Evolutionary conservation across 2,888 invertebrate genomes (phyloP).

Genomic region (Augochlorella aurata): DNA sequence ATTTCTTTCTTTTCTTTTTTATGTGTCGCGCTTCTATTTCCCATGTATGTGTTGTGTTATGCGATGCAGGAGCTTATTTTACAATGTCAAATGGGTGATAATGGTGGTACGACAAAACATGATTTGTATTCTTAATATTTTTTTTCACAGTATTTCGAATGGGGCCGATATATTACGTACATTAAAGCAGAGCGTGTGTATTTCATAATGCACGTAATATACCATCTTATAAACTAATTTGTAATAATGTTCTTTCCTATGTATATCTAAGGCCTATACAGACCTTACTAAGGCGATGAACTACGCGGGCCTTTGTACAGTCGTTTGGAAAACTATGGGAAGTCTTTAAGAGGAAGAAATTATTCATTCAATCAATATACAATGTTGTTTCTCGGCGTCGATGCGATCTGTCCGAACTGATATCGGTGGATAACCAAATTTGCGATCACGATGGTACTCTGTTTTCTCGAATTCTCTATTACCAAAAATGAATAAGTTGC

Average conservation of each 20-base stretch:
- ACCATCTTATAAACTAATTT: conserved; percentile 75
- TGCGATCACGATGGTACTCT: conserved; percentile 34
- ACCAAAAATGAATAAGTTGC: conserved; percentile 31
- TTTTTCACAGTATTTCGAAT: conserved; percentile 51
- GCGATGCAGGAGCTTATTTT: conserved; percentile 58
- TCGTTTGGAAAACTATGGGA: conserved; percentile 77
- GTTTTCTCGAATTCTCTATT: conserved; percentile 26
- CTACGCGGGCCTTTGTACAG: conserved; percentile 80
- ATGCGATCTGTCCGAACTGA: conserved; percentile 30
- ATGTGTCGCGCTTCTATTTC: conserved; percentile 47
- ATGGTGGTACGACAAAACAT: conserved; percentile 64
- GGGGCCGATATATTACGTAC: conserved; percentile 66
- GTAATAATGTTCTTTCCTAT: conserved; percentile 75
- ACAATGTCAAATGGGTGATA: conserved; percentile 66
- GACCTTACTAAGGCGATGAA: conserved; percentile 79
- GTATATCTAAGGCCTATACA: conserved; percentile 76
- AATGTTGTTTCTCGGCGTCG: conserved; percentile 37
- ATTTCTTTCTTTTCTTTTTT: conserved; percentile 37
- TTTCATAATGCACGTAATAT: conserved; percentile 75
- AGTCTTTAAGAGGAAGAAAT: conserved; percentile 76
- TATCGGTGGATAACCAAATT: conserved; percentile 36
- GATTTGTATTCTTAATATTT: conserved; percentile 53
- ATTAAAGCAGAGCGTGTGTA: conserved; percentile 66
- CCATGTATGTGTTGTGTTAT: conserved; percentile 50
- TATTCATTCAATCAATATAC: conserved; percentile 59